Evolutionary conservation across 2,888 invertebrate species (phyloP).

Genomic region (Scaptomyza flava): DNA sequence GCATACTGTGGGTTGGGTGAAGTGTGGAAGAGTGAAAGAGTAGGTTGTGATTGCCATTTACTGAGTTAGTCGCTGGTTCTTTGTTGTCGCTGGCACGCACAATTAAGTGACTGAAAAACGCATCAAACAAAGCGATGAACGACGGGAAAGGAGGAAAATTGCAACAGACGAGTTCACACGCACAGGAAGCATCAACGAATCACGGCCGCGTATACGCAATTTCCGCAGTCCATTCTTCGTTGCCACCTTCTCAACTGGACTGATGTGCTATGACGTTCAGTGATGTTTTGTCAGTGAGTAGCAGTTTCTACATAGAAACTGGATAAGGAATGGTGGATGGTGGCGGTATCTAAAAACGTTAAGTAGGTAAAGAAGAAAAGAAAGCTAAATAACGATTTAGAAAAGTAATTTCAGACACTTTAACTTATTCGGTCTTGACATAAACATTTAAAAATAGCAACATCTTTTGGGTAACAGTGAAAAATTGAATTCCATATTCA

Average conservation of each 20-base stretch:
- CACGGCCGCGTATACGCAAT: slow-evolving; percentile 29
- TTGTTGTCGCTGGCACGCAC: slow-evolving; percentile 60
- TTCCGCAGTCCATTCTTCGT: slow-evolving; percentile 4
- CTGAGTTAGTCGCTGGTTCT: slow-evolving; percentile 13
- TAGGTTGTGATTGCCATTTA: slow-evolving; percentile 12
- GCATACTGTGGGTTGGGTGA: neutral
- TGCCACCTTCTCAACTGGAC: neutral
- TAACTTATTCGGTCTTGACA: neutral
- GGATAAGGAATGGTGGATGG: neutral
- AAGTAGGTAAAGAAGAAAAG: neutral
- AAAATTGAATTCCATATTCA: slow-evolving; percentile 32
- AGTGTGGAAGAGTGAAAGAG: neutral
- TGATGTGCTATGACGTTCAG: neutral
- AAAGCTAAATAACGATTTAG: neutral
- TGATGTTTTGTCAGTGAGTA: neutral
- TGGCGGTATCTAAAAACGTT: neutral
- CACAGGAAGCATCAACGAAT: slow-evolving; percentile 17
- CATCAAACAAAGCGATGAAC: slow-evolving; percentile 34
- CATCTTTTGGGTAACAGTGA: slow-evolving; percentile 6
- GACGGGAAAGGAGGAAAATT: slow-evolving; percentile 16
- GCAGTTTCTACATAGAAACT: neutral
- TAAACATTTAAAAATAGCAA: slow-evolving; percentile 1
- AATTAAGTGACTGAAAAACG: slow-evolving; percentile 58
- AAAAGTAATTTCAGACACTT: neutral
- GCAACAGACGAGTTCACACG: slow-evolving; percentile 17